Evolutionary conservation across 30 jellyfish, hydroid and myxozoan genomes (phyloP), one percentile per base, ranked within the genome.

Genomic region (Aurelia coerulea): DNA sequence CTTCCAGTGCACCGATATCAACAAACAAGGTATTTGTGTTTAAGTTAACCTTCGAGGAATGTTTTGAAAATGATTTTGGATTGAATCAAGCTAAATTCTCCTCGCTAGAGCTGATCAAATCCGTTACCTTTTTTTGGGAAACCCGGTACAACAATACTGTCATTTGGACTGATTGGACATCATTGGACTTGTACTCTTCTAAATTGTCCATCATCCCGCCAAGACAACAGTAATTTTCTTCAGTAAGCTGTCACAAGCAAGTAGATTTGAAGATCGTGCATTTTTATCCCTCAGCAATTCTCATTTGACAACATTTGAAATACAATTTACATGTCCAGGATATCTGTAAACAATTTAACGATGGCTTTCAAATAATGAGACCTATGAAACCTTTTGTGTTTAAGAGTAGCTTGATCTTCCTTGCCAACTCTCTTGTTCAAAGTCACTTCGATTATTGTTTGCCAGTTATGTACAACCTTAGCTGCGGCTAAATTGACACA

Each of bases 271-370:
- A 35, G 60, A 67, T 67, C 78, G 78, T 67, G 78, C 49, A 3
- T 2, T 67, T 67, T 49, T 70, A 49, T 18, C 46, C 60, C 80
- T 70, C 80, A 70, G 32, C 52, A 70, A 70, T 70, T 68, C 80
- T 15, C 80, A 33, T 41, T 68, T 23, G 80, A 15, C 80, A 35
- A 18, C 54, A 68, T 15, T 41, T 68, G 41, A 35, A 41, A 54
- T 34, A 68, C 80, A 15, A 11, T 68, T 34, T 13, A 34, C 80
- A 34, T 68, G 33, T 68, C 53, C 23, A 68, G 0, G 80, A 68
- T 33, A 68, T 35, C 53, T 68, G 80, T 41, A 0, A 41, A 33
- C 23, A 68, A 41, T 17, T 68, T 41, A 33, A 68, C 59, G 23
- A 34, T 68, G 80, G 65, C 41, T 18, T 68, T 23, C 53, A 33